Percentiles rank a stretch among this genome's conserved stretches.
These are phyloP conservation scores for Archegozetes longisetosus DNA, from an alignment of 1,140 invertebrate genomes.

Conservation along the genomic window DNA sequence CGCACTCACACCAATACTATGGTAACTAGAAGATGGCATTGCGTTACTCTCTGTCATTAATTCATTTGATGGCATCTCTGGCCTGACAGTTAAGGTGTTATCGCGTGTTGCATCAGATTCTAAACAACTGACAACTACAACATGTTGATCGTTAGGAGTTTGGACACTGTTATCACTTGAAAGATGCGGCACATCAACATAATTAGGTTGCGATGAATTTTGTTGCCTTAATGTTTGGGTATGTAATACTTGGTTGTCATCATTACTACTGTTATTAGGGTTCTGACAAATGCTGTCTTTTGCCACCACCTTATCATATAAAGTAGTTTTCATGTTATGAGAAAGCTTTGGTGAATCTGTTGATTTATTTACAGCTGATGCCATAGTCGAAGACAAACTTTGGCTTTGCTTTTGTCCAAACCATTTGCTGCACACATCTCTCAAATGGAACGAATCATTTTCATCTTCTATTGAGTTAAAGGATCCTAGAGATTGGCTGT, in stretches of 20 bases:
- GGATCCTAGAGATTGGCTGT: not conserved
- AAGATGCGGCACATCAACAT: not conserved
- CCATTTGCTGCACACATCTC: constrained; percentile 12
- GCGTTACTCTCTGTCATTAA: not conserved
- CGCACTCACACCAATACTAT: not conserved
- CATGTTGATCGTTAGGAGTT: not conserved
- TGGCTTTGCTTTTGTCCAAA: constrained; percentile 4
- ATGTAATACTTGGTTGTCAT: not conserved
- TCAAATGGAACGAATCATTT: constrained; percentile 5
- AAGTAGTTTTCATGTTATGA: not conserved
- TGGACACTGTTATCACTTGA: not conserved
- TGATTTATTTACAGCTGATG: not conserved
- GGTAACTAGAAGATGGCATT: not conserved
- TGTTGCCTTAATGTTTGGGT: not conserved
- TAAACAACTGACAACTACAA: constrained; percentile 9
- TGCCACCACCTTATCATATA: not conserved
- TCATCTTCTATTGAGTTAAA: not conserved
- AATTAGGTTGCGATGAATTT: not conserved
- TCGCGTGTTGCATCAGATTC: not conserved
- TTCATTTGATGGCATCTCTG: not conserved
- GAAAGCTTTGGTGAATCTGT: not conserved
- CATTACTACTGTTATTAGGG: too few relatives aligned
- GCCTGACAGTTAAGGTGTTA: not conserved
- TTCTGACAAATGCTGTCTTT: not conserved
- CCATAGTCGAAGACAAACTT: not conserved